Evolutionary conservation across 2,797 vertebrate genomes (phyloP), one percentile per base, ranked within the genome.

Genomic region (Pampus argenteus): DNA sequence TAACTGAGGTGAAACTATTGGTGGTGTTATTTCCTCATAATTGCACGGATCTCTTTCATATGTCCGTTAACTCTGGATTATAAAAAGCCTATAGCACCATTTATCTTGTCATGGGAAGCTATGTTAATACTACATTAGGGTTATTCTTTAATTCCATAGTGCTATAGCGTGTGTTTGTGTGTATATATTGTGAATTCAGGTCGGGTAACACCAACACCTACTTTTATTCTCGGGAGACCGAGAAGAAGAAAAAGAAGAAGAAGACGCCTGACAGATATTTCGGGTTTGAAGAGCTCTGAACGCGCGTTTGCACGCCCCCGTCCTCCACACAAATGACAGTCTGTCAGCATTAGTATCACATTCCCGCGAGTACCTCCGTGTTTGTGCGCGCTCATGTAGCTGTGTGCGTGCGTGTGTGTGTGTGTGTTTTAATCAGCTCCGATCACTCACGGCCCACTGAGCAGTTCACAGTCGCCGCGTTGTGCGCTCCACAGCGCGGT

Each of bases 401-500:
- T 10, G 13, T 28, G 36, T 56, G 54, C 45, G 71, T 62, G 23
- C 31, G 66, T 70, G 55, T 59, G 26, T 47, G 29, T 57, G 18
- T 42, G 59, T 61, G 58, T 55, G 67, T 71, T 82, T 80, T 81
- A 86, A 91, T 86, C 71, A 69, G 72, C 74, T 44, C 59, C 51
- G 72, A 78, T 82, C 70, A 52, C 76, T 85, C 69, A 58, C 79
- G 74, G 83, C 66, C 61, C 84, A 68, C 73, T 83, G 81, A 82
- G 63, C 84, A 70, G 67, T 67, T 68, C 61, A 81, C 71, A 84
- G 82, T 74, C 69, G 78, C 63, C 52, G 82, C 69, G 72, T 65
- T 78, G 83, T 88, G 86, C 78, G 74, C 85, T 72, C 57, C 58
- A 48, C 63, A 59, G 83, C 63, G 76, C 73, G 36, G 45, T 20